Evolutionary conservation across 2,888 invertebrate species (phyloP), one percentile per base, ranked within the genome.

Genomic region (Aleiodes testaceus): DNA sequence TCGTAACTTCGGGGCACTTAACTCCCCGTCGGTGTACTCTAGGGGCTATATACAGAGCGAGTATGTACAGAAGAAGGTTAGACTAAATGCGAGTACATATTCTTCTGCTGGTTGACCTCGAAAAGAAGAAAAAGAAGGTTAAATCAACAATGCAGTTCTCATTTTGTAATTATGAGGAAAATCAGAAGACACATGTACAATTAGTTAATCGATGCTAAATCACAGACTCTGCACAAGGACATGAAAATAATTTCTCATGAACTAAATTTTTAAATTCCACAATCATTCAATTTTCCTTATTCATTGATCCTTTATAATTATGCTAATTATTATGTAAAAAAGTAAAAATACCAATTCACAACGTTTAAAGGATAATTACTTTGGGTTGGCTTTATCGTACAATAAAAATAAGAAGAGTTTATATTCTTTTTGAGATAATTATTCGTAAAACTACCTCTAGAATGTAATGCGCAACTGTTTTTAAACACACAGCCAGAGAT

Each of bases 111-210:
- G 76, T 73, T 79, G 73, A 75, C 74, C 74, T 67, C 71, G 69
- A 77, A 72, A 76, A 76, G 22, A 22, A 26, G 5, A n/a, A n/a
- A n/a, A n/a, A n/a, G 78, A 76, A 74, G 77, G 79, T 81, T 81
- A 78, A 82, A 80, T 81, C 82, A 82, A 82, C 81, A 81, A 80
- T 81, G 75, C 73, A 36, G 7, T 36, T 11, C 9, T 36, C 36
- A 36, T 36, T 36, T 36, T 36, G 36, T 36, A 36, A 36, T 36
- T 36, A 6, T 36, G 36, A 36, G 11, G 9, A 36, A 36, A 36
- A 11, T 6, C 11, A 36, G 11, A 9, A 36, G 36, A 36, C 36
- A 36, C 36, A 36, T 36, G 36, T 36, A 36, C 36, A 36, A 36
- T 36, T 36, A 36, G 36, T 36, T 36, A 36, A 36, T 36, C 36